These are phyloP conservation scores for Eublepharis macularius DNA, from an alignment of 2,113 vertebrate genomes.

Conservation along the genomic window DNA sequence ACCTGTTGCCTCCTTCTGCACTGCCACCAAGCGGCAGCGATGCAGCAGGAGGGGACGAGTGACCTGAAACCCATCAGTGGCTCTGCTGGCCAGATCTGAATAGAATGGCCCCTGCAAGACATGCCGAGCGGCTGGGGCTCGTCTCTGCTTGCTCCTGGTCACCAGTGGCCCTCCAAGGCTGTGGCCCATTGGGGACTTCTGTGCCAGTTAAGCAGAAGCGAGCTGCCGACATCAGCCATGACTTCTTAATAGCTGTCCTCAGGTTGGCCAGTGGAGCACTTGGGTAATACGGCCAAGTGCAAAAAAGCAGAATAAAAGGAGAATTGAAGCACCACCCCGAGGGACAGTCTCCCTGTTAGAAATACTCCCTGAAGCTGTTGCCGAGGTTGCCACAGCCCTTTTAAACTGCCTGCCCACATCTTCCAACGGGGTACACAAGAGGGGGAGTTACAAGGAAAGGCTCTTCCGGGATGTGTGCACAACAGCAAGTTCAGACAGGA, in stretches of 20 bases:
- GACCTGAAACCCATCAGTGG: too few species aligned
- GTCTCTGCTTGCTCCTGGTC: too few species aligned
- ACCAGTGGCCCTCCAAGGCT: too few species aligned
- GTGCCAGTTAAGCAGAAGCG: too few species aligned
- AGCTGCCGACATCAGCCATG: background rate
- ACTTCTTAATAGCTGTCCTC: background rate
- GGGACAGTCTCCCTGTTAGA: background rate
- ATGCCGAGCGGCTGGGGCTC: background rate
- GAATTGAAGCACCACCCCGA: background rate
- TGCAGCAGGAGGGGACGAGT: too few species aligned
- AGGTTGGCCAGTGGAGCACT: background rate
- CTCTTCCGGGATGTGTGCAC: background rate
- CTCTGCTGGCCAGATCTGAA: background rate
- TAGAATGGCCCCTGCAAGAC: background rate
- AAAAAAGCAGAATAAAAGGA: rapidly evolving
- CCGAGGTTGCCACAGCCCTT: background rate
- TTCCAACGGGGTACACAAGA: background rate
- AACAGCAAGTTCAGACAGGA: background rate
- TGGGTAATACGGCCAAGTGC: background rate
- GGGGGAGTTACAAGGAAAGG: rapidly evolving
- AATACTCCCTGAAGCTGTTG: background rate
- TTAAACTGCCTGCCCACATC: background rate
- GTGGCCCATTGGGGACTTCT: too few species aligned
- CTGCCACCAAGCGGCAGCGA: too few species aligned
- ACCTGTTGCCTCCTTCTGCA: too few species aligned